phyloP scores from a whole-genome alignment of 1,140 invertebrate genomes.

The Lethrus apterus region DNA sequence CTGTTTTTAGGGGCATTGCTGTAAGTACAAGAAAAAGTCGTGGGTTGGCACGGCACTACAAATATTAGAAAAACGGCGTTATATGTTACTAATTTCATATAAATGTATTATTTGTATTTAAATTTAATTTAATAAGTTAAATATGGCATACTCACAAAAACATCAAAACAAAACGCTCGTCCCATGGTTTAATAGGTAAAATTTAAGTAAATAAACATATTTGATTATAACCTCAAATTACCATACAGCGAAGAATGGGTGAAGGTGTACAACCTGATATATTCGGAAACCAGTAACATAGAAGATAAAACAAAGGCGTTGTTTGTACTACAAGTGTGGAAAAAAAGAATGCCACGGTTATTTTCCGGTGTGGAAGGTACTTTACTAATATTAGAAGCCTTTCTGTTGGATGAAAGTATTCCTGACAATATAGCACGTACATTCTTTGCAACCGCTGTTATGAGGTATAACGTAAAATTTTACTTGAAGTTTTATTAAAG shows the following conservation, averaged over 20 bases:
- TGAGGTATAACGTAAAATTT: conserved; percentile 22
- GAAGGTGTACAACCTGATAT: conserved; percentile 48
- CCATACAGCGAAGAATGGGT: conserved; percentile 48
- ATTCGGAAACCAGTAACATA: conserved; percentile 36
- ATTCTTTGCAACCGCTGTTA: conserved; percentile 27
- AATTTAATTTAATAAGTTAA: too few relatives aligned
- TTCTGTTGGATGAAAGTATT: conserved; percentile 20
- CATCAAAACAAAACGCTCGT: conserved; percentile 29
- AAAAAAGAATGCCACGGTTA: conserved; percentile 54
- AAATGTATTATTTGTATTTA: too few relatives aligned
- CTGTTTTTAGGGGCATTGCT: too few relatives aligned
- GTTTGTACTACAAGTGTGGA: conserved; percentile 51
- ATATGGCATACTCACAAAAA: conserved; percentile 36
- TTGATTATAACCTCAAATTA: conserved; percentile 8
- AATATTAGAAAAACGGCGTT: too few relatives aligned
- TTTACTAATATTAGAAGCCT: conserved; percentile 51
- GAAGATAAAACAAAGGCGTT: conserved; percentile 44
- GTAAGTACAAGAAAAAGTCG: too few relatives aligned
- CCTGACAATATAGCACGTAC: conserved; percentile 19
- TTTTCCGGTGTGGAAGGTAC: conserved; percentile 62
- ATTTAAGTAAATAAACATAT: background rate
- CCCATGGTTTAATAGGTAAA: conserved; percentile 35
- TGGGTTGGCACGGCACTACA: too few relatives aligned
- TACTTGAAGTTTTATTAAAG: background rate
- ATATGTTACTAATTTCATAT: too few relatives aligned